These are phyloP conservation scores for Pollimyrus isidori DNA, from an alignment of 2,113 vertebrate genomes.

Conservation along the genomic window DNA sequence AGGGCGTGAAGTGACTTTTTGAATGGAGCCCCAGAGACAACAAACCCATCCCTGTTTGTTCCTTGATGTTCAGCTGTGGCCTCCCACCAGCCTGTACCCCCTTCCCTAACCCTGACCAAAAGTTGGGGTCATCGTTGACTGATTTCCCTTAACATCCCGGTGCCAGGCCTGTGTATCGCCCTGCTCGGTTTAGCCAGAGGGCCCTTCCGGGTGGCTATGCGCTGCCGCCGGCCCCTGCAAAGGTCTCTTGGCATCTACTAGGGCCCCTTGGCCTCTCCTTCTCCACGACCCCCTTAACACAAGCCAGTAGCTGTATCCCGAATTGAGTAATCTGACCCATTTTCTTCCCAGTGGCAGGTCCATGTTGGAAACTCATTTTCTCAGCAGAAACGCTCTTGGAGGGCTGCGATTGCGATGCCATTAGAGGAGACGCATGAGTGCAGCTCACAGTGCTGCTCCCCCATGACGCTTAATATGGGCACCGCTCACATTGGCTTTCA, in stretches of 20 bases:
- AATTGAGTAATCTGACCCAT: slow-evolving; percentile 15
- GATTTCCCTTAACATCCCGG: not conserved
- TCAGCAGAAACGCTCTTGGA: not conserved
- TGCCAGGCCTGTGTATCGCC: not conserved
- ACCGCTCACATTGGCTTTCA: not conserved
- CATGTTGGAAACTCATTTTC: slow-evolving; percentile 14
- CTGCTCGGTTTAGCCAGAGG: not conserved
- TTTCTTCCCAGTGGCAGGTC: not conserved
- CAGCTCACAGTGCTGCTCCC: not conserved
- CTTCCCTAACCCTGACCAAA: not conserved
- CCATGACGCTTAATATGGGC: slow-evolving; percentile 2
- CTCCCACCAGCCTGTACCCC: not conserved
- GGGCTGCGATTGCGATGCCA: not conserved
- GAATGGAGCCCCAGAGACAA: not conserved
- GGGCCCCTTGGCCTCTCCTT: not conserved
- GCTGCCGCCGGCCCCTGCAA: not conserved
- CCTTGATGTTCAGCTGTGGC: not conserved
- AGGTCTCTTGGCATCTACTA: not conserved
- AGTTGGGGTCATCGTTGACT: not conserved
- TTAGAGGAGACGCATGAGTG: slow-evolving; percentile 13
- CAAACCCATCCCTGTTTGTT: not conserved
- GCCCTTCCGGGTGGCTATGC: not conserved
- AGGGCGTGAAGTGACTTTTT: not conserved
- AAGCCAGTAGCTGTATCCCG: not conserved
- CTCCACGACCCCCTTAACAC: not conserved